Percentiles rank a stretch among this genome's conserved stretches.
Evolutionary conservation across 2,113 vertebrate species (phyloP).

Genomic region (Strix aluco): DNA sequence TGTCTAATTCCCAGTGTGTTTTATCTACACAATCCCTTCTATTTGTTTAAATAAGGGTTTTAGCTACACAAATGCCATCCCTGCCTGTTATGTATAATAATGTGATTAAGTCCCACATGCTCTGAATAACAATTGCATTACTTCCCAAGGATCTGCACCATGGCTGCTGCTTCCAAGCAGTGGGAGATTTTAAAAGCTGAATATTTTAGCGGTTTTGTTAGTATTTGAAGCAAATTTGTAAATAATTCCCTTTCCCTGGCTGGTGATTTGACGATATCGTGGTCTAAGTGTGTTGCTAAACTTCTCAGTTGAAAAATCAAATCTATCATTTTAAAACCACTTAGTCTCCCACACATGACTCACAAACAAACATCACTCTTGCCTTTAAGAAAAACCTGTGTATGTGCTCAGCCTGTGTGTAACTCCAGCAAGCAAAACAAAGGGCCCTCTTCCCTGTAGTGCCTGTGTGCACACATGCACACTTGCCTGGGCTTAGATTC

Average conservation of each 20-base stretch:
- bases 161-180: conserved; percentile 42
- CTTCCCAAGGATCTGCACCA: conserved; percentile 11
- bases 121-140: conserved; percentile 34
- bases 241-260: conserved; percentile 17
- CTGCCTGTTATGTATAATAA: conserved; percentile 55
- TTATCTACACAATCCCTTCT: conserved; percentile 41
- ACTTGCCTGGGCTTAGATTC: not conserved
- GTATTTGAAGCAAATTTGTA: conserved; percentile 39
- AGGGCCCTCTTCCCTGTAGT: not conserved
- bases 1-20: conserved; percentile 27
- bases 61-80: conserved; percentile 51
- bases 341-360: conserved; percentile 34
- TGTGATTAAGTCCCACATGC: conserved; percentile 53
- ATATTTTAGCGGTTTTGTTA: conserved; percentile 10
- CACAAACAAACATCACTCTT: not conserved
- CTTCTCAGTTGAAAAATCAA: conserved; percentile 31
- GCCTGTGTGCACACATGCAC: not conserved
- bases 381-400: not conserved
- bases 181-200: conserved; percentile 16
- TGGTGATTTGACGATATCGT: conserved; percentile 9
- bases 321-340: conserved; percentile 35
- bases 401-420: not conserved
- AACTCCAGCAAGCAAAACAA: not conserved
- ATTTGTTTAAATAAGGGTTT: conserved; percentile 55
- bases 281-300: conserved; percentile 36